Evolutionary conservation across 2,797 vertebrate genomes (phyloP).

Genomic region (Simalia tracyae): DNA sequence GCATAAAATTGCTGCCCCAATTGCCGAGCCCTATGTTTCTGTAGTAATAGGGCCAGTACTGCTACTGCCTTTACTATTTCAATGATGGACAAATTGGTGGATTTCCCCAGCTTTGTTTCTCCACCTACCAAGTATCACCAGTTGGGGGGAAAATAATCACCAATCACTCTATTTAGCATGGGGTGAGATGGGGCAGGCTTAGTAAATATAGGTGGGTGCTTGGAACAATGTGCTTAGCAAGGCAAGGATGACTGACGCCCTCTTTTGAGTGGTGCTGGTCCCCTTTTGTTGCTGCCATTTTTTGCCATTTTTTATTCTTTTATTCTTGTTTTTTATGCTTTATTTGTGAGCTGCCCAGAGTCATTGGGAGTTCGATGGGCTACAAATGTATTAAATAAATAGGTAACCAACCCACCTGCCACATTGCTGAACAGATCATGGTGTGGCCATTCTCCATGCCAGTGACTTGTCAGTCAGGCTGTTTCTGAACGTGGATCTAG

Average conservation of each 20-base stretch:
- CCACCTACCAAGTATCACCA: not conserved
- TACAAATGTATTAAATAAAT: not conserved
- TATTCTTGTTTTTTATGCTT: not conserved
- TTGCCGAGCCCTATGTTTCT: not conserved
- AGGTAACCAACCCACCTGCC: not conserved
- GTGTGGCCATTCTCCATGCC: not conserved
- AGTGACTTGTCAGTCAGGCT: not conserved
- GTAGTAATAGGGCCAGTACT: not conserved
- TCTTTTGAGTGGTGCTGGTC: not conserved
- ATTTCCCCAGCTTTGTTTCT: not conserved
- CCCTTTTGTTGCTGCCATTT: not conserved
- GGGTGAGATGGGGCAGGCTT: not conserved
- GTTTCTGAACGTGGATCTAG: not conserved
- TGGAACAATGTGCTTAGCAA: not conserved
- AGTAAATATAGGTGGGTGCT: not conserved
- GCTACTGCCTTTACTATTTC: not conserved
- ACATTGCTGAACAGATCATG: not conserved
- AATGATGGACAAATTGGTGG: not conserved
- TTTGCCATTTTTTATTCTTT: not conserved
- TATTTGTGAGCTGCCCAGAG: not conserved
- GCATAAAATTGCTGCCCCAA: not conserved
- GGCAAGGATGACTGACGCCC: not conserved
- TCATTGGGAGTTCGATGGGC: not conserved
- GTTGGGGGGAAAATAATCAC: not conserved
- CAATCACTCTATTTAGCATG: not conserved